These are phyloP conservation scores for Orientallactaga bullata DNA, from an alignment of 2,113 vertebrate genomes.

Conservation along the genomic window DNA sequence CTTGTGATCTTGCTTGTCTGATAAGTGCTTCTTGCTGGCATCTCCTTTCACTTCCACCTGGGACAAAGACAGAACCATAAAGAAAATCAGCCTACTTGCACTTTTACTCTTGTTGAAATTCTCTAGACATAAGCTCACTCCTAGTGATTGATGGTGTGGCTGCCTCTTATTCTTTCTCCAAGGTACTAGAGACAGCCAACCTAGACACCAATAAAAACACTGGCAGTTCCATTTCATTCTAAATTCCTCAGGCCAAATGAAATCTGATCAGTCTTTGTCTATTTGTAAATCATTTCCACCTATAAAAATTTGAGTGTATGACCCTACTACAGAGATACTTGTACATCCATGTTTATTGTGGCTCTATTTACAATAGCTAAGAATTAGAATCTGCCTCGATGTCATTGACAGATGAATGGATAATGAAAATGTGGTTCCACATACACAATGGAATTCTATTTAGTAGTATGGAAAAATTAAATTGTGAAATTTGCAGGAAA, in stretches of 20 bases:
- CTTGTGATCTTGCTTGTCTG: conserved; percentile 24
- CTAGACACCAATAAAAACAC: background rate
- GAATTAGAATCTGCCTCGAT: too few species aligned
- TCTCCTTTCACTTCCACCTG: conserved; percentile 65
- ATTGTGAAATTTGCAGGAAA: too few species aligned
- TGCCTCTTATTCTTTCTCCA: background rate
- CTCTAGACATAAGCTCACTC: background rate
- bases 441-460: too few species aligned
- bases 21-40: background rate
- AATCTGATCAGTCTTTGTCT: background rate
- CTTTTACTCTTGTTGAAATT: too few species aligned
- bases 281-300: conserved; percentile 23
- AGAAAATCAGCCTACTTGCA: background rate
- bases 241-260: background rate
- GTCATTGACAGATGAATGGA: too few species aligned
- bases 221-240: conserved; percentile 25
- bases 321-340: too few species aligned
- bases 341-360: too few species aligned
- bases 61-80: background rate
- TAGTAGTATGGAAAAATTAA: too few species aligned
- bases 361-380: too few species aligned
- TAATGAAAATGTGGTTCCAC: too few species aligned
- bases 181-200: background rate
- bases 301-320: background rate
- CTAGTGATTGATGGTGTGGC: too few species aligned